A percentile compares a stretch with the other conserved stretches of the same genome.
Evolutionary conservation across 2,888 invertebrate species (phyloP).

Genomic region (Lithosia quadra): DNA sequence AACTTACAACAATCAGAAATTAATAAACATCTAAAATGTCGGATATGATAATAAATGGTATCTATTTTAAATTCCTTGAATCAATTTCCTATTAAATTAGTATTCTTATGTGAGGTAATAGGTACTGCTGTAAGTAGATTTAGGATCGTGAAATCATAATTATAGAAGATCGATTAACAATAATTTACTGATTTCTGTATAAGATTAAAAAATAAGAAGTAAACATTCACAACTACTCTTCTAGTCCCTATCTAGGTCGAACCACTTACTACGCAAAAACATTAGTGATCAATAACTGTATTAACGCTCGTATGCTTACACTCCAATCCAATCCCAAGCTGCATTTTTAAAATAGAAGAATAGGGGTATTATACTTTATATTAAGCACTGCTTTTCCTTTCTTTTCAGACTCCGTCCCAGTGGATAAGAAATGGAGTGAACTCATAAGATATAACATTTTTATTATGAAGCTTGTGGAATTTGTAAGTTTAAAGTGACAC

Average conservation of each 20-base stretch:
- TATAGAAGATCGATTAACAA: too few species aligned
- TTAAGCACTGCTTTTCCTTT: not conserved
- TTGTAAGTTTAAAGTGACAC: conserved; percentile 70
- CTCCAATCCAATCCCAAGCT: not conserved
- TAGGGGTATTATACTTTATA: not conserved
- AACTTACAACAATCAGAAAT: not conserved
- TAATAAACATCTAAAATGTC: conserved; percentile 64
- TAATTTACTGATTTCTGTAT: too few species aligned
- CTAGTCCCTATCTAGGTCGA: too few species aligned
- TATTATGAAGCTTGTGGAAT: conserved; percentile 82
- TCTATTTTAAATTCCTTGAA: not conserved
- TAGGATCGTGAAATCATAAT: too few species aligned
- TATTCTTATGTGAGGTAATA: not conserved
- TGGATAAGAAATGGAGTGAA: conserved; percentile 82
- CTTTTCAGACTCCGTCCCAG: conserved; percentile 78
- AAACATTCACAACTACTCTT: too few species aligned
- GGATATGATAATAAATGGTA: conserved; percentile 84
- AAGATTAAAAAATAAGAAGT: too few species aligned
- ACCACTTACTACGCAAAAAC: not conserved
- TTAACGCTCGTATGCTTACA: not conserved
- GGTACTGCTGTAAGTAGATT: too few species aligned
- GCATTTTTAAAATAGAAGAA: too few species aligned
- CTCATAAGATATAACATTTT: conserved; percentile 81
- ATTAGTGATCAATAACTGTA: not conserved
- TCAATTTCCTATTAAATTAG: not conserved